Conservation (phyloP, 2,113 vertebrate genomes). For the Chrysochloris asiatica region DNA sequence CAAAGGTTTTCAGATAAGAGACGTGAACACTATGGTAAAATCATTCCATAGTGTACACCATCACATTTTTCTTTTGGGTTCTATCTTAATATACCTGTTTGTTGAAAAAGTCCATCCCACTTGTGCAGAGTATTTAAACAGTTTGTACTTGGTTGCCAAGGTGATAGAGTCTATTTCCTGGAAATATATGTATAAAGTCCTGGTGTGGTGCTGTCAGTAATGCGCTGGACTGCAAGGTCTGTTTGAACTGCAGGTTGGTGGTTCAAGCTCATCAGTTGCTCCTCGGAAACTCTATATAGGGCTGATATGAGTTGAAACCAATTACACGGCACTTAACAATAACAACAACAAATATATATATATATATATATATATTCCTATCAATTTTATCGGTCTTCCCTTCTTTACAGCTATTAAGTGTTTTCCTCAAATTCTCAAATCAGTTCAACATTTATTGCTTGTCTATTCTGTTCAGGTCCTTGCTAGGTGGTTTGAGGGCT, state of each 20-base stretch:
- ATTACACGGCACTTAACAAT: too few species aligned
- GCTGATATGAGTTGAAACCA: too few species aligned
- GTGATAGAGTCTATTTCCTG: neutral
- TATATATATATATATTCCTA: neutral
- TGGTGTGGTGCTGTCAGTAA: too few species aligned
- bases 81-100: neutral
- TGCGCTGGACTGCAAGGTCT: too few species aligned
- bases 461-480: neutral
- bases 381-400: neutral
- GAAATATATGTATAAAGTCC: neutral
- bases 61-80: conserved; percentile 4
- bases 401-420: neutral
- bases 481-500: neutral
- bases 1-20: conserved; percentile 26
- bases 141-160: neutral
- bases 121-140: neutral
- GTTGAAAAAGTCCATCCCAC: neutral
- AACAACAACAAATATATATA: too few species aligned
- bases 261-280: too few species aligned
- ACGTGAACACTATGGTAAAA: neutral
- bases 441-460: neutral
- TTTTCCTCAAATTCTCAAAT: neutral
- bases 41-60: neutral
- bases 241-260: too few species aligned
- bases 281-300: too few species aligned